A percentile compares a stretch with the other conserved stretches of the same genome.
Conservation (phyloP, 2,797 vertebrate genomes). For the Sebastes itinus region DNA sequence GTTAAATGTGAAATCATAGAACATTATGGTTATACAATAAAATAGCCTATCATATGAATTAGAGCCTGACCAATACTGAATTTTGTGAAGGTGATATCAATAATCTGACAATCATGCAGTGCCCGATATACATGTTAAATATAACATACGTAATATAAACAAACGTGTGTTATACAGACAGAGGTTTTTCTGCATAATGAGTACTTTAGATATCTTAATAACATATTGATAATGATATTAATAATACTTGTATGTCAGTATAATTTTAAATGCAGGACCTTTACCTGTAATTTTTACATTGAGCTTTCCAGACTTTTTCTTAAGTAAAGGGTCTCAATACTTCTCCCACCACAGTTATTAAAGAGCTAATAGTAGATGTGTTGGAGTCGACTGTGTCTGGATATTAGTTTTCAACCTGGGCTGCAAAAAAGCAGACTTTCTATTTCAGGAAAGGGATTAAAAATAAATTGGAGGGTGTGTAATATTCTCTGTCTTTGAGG, state of each 20-base stretch:
- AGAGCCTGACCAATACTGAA: neutral
- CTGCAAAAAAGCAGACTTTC: neutral
- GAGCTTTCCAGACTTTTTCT: neutral
- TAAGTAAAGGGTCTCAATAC: neutral
- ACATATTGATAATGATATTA: too few relatives aligned
- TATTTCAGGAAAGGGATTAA: neutral
- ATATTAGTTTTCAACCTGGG: neutral
- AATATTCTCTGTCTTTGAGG: neutral
- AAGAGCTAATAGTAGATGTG: neutral
- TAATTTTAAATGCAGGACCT: too few relatives aligned
- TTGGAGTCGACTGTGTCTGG: neutral
- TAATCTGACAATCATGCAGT: neutral
- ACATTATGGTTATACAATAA: neutral
- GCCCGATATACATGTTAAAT: neutral
- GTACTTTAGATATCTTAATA: too few relatives aligned
- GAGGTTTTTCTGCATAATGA: fast-evolving
- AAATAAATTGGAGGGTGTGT: neutral
- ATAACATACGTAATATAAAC: neutral
- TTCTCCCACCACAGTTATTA: neutral
- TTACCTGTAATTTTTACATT: neutral
- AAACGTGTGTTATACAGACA: fast-evolving
- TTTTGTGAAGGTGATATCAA: neutral
- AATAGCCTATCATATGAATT: neutral
- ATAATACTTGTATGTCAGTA: too few relatives aligned
- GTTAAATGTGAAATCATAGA: neutral